phyloP scores from a whole-genome alignment of 2,888 invertebrate genomes.

The Peribatodes rhomboidaria region DNA sequence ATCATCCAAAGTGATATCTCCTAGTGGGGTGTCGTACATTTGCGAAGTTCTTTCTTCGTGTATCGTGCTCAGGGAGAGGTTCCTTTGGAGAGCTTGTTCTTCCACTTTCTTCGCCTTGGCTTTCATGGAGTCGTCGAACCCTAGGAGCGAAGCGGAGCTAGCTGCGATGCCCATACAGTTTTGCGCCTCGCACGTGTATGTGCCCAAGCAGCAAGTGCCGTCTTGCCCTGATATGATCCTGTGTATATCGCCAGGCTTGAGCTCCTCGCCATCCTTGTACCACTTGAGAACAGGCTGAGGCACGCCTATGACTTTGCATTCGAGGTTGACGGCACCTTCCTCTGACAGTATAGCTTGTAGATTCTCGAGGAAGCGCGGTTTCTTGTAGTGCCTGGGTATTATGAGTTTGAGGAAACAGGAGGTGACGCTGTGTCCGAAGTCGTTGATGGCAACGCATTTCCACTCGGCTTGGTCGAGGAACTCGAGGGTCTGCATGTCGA shows the following conservation, averaged over 20 bases:
- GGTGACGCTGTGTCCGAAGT: slow-evolving; percentile 95
- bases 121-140: slow-evolving; percentile 92
- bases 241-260: slow-evolving; percentile 96
- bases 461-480: slow-evolving; percentile 96
- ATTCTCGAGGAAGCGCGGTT: slow-evolving; percentile 94
- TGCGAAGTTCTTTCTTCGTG: slow-evolving; percentile 96
- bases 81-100: slow-evolving; percentile 87
- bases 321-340: slow-evolving; percentile 95
- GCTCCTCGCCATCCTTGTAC: slow-evolving; percentile 96
- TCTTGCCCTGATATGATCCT: slow-evolving; percentile 96
- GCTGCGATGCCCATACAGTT: slow-evolving; percentile 97
- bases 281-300: slow-evolving; percentile 96
- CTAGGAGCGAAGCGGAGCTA: slow-evolving; percentile 94
- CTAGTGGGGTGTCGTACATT: slow-evolving; percentile 93
- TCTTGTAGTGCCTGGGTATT: slow-evolving; percentile 95
- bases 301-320: slow-evolving; percentile 97
- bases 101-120: slow-evolving; percentile 83
- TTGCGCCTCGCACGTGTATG: slow-evolving; percentile 95
- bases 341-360: slow-evolving; percentile 94
- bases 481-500: slow-evolving; percentile 91
- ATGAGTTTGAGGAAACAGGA: slow-evolving; percentile 94
- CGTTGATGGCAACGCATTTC: slow-evolving; percentile 96
- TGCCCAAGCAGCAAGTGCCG: slow-evolving; percentile 95
- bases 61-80: slow-evolving; percentile 95
- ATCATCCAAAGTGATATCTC: slow-evolving; percentile 92